phyloP scores from a whole-genome alignment of 2,888 invertebrate genomes.

The Plagiodera versicolora region DNA sequence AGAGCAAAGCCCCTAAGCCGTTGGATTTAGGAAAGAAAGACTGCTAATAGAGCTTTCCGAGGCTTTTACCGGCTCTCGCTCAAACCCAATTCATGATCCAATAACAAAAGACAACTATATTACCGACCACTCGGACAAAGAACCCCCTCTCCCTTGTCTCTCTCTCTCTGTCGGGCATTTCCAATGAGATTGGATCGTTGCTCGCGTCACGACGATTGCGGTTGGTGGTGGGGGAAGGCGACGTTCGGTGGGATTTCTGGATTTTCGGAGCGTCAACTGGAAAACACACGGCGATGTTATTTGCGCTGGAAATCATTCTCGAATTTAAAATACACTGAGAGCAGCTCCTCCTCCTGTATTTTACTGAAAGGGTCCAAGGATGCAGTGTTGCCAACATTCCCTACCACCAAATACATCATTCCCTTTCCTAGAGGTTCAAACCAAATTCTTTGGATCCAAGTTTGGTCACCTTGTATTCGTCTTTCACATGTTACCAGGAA shows the following conservation, averaged over 20 bases:
- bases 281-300: too few relatives aligned
- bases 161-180: slow-evolving; percentile 35
- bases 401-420: too few relatives aligned
- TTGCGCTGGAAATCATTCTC: too few relatives aligned
- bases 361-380: too few relatives aligned
- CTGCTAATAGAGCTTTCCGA: slow-evolving; percentile 58
- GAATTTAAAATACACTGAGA: too few relatives aligned
- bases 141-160: slow-evolving; percentile 35
- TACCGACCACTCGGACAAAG: slow-evolving; percentile 57
- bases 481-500: too few relatives aligned
- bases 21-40: slow-evolving; percentile 56
- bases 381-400: too few relatives aligned
- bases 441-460: too few relatives aligned
- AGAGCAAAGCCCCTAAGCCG: slow-evolving; percentile 55
- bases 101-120: slow-evolving; percentile 59
- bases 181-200: slow-evolving; percentile 47
- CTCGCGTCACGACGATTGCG: slow-evolving; percentile 9
- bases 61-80: slow-evolving; percentile 55
- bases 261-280: neutral
- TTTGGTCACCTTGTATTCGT: too few relatives aligned
- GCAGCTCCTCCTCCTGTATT: too few relatives aligned
- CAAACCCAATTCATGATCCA: slow-evolving; percentile 59
- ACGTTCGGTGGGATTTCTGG: slow-evolving; percentile 3
- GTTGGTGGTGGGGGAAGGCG: slow-evolving; percentile 18
- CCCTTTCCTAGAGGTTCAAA: too few relatives aligned